Percentiles rank a stretch among this genome's conserved stretches.
Evolutionary conservation across 1,140 invertebrate species (phyloP).

Genomic region (Drosophila bipectinata): DNA sequence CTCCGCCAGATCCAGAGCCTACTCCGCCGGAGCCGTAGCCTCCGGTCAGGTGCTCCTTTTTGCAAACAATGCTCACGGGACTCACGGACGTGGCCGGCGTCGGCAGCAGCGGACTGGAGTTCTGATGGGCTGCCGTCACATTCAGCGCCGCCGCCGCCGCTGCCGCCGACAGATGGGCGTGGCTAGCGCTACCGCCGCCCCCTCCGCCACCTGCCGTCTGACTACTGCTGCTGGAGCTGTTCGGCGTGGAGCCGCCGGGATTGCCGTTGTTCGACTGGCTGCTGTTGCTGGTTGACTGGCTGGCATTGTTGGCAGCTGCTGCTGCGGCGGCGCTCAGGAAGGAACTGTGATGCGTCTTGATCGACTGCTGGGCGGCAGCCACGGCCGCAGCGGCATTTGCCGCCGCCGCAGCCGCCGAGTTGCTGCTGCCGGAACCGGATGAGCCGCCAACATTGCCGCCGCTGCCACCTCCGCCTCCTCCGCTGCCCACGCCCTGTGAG

Average conservation of each 20-base stretch:
- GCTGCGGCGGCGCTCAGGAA: constrained; percentile 69
- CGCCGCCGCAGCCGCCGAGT: constrained; percentile 57
- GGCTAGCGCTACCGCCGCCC: constrained; percentile 27
- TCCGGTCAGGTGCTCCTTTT: constrained; percentile 85
- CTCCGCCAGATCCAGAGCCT: constrained; percentile 18
- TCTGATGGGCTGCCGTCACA: constrained; percentile 74
- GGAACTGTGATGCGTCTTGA: constrained; percentile 83
- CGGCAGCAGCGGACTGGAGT: constrained; percentile 86
- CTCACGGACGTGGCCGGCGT: constrained; percentile 87
- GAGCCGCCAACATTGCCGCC: constrained; percentile 26
- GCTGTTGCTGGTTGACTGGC: constrained; percentile 29
- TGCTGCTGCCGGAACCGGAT: constrained; percentile 35
- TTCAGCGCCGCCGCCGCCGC: constrained; percentile 72
- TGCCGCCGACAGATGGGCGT: constrained; percentile 61
- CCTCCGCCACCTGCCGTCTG: background rate
- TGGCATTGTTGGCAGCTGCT: constrained; percentile 9
- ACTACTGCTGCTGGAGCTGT: constrained; percentile 28
- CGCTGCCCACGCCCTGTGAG: constrained; percentile 25
- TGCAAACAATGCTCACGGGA: constrained; percentile 87
- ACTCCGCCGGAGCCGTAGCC: constrained; percentile 66
- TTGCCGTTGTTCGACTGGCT: constrained; percentile 4
- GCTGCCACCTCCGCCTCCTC: constrained; percentile 25
- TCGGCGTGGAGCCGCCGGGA: constrained; percentile 13
- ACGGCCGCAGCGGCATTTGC: constrained; percentile 71
- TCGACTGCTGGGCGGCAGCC: constrained; percentile 78